Conservation (phyloP, 1,140 invertebrate genomes). For the Magallana gigas region DNA sequence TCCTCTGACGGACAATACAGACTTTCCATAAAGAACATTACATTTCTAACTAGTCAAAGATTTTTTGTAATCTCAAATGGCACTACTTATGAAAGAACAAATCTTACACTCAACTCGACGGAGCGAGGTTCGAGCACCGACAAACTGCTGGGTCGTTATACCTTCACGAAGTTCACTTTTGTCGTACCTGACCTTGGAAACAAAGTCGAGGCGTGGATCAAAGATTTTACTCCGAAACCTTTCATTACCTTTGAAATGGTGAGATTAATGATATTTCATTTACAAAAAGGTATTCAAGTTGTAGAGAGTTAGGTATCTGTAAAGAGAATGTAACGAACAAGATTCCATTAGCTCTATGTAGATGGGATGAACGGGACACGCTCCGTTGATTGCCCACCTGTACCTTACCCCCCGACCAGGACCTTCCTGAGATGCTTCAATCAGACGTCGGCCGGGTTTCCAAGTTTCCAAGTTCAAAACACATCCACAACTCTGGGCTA, state of each 20-base stretch:
- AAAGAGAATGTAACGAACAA: background rate
- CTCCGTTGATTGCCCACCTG: conserved; percentile 24
- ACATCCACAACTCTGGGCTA: conserved; percentile 47
- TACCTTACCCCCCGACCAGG: conserved; percentile 21
- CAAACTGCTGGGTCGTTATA: background rate
- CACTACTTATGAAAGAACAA: background rate
- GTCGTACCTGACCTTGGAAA: background rate
- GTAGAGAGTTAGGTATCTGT: background rate
- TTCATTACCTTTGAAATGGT: conserved; percentile 48
- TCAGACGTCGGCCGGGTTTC: conserved; percentile 56
- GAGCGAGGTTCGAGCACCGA: background rate
- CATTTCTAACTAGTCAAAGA: conserved; percentile 23
- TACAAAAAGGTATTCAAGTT: background rate
- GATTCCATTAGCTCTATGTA: conserved; percentile 30
- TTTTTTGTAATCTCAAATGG: conserved; percentile 30
- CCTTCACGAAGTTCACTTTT: background rate
- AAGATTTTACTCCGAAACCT: conserved; percentile 40
- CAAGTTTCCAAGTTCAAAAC: conserved; percentile 50
- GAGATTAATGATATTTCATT: background rate
- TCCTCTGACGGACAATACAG: background rate
- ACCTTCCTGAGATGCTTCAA: conserved; percentile 43
- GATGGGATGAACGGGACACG: conserved; percentile 47
- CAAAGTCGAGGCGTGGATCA: conserved; percentile 41
- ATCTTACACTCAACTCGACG: conserved; percentile 2
- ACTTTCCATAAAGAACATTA: conserved; percentile 23